phyloP scores from a whole-genome alignment of 30 jellyfish, hydroid and myxozoan genomes.

The Aurelia aurita complex sp. Pacific region DNA sequence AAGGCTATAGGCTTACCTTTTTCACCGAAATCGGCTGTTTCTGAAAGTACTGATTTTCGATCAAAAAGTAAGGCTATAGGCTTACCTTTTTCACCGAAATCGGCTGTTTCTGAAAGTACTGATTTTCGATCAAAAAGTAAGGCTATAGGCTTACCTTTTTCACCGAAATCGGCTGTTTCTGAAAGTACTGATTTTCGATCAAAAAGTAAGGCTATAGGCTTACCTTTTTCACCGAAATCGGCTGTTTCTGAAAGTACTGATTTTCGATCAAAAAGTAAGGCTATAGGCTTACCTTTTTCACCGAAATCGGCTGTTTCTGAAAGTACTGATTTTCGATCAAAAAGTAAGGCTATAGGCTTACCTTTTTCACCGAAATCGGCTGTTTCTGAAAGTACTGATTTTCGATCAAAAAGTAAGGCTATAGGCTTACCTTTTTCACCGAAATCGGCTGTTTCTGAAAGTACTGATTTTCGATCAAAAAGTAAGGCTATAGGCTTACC shows the following conservation, averaged over 20 bases:
- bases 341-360: neutral
- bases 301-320: neutral
- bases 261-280: neutral
- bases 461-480: neutral
- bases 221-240: neutral
- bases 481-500: constrained; percentile 2
- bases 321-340: neutral
- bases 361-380: neutral
- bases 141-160: neutral
- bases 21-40: no score
- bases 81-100: neutral
- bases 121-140: neutral
- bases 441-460: neutral
- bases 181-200: neutral
- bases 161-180: neutral
- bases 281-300: constrained; percentile 1
- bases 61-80: no score
- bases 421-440: neutral
- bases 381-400: neutral
- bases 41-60: no score
- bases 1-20: no score
- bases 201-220: neutral
- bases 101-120: neutral
- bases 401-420: neutral
- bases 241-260: neutral